Base-by-base conservation (phyloP, 2,888 invertebrate species). In the Eucriotettix oculatus region DNA sequence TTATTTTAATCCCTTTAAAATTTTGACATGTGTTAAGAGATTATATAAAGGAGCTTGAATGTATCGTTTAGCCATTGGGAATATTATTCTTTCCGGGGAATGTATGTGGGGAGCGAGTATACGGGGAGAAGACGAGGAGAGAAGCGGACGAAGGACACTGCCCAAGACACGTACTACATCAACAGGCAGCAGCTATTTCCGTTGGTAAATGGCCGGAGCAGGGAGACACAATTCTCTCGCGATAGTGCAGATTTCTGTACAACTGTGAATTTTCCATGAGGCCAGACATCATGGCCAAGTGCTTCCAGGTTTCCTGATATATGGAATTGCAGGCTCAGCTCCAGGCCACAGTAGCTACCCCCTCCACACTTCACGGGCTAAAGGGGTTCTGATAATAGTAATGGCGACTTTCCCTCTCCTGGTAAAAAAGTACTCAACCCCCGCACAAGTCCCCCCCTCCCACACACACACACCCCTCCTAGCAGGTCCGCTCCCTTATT, bases 231-330 rank as follows among this genome's bases (percentile, higher is more conserved):
- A 29, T 29, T 29, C 29, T 29, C 29, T 29, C 29, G 29, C 63
- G 61, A 59, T 63, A 63, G 63, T 63, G 61, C 61, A 59, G 58
- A 63, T 61, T 59, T 61, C 59, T 63, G 63, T 63, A 53, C 16
- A 53, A 57, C 42, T 42, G 61, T 61, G 61, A 60, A 61, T 60
- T 61, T 63, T 63, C 61, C 63, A 63, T 60, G 63, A 63, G 61
- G 60, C 58, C 61, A 60, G 56, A 16, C 54, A 54, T 54, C 29
- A 29, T 54, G 54, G 54, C 54, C 16, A 60, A 60, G 57, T 60
- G 60, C 60, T 29, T 60, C 48, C 58, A 58, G 57, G 60, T 60
- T 56, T 57, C 60, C 57, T 60, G 60, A 60, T 60, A 58, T 60
- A 60, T 60, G 60, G 60, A 60, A 60, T 52, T 60, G 60, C 60